A percentile compares a stretch with the other conserved stretches of the same genome.
phyloP scores from a whole-genome alignment of 30 jellyfish, hydroid and myxozoan genomes.

The Aurelia coerulea region DNA sequence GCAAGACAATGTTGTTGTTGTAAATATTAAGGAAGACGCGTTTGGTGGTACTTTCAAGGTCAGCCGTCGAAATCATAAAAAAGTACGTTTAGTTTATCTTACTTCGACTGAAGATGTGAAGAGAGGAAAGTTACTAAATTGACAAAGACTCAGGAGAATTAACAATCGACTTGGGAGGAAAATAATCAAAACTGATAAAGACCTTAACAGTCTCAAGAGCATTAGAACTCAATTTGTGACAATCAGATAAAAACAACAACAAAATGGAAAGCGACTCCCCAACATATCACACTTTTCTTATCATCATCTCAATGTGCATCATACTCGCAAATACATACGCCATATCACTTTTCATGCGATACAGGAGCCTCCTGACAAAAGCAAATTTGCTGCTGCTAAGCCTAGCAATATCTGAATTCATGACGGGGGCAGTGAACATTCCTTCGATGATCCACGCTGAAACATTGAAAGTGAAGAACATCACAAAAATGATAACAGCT shows the following conservation, averaged over 20 bases:
- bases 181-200: no score
- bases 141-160: no score
- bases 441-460: slow-evolving; percentile 56
- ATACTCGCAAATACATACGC: slow-evolving; percentile 53
- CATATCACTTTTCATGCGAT: slow-evolving; percentile 54
- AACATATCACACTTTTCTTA: slow-evolving; percentile 33
- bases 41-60: no score
- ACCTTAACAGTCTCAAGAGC: no score
- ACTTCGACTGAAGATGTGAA: no score
- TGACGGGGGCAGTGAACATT: slow-evolving; percentile 66
- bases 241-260: not conserved
- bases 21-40: no score
- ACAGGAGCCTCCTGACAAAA: slow-evolving; percentile 42
- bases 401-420: slow-evolving; percentile 64
- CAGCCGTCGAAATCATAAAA: no score
- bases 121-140: no score
- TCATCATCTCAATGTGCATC: slow-evolving; percentile 17
- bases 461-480: not conserved
- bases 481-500: slow-evolving; percentile 27
- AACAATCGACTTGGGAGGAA: no score
- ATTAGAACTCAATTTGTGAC: no score
- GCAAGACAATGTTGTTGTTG: no score
- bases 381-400: slow-evolving; percentile 59
- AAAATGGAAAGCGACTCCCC: slow-evolving; percentile 10
- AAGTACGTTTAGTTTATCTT: no score